Conservation (phyloP, 2,888 invertebrate genomes). For the Lepidochitona cinerea region DNA sequence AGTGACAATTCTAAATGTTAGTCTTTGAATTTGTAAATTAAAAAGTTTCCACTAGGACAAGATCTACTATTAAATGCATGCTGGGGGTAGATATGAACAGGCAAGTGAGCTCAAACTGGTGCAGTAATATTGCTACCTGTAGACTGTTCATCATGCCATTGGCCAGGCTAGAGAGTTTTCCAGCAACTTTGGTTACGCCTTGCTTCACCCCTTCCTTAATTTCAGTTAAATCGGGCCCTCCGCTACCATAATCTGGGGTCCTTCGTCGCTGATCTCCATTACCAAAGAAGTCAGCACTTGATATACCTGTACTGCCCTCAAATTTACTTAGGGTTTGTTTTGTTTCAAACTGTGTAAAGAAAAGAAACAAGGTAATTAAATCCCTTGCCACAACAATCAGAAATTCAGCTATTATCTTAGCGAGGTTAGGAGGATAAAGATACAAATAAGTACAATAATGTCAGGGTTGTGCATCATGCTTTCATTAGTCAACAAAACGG, state of each 20-base stretch:
- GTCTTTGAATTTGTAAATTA: too few species aligned
- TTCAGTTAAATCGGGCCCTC: conserved; percentile 87
- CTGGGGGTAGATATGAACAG: background rate
- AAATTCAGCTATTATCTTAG: too few species aligned
- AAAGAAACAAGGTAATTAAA: background rate
- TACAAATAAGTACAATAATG: too few species aligned
- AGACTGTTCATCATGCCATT: conserved; percentile 94
- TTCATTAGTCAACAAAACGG: too few species aligned
- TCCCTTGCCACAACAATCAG: too few species aligned
- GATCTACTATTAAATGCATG: too few species aligned
- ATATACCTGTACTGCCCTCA: conserved; percentile 95
- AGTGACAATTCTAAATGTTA: too few species aligned
- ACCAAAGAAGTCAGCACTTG: conserved; percentile 96
- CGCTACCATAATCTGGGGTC: conserved; percentile 31
- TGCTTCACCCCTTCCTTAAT: conserved; percentile 97
- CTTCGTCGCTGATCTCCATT: conserved; percentile 50
- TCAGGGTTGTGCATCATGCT: too few species aligned
- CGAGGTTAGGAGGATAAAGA: too few species aligned
- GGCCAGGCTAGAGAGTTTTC: conserved; percentile 93
- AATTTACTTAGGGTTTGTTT: conserved; percentile 79
- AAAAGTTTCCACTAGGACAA: too few species aligned
- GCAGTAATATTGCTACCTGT: conserved; percentile 80
- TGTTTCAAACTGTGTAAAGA: conserved; percentile 68
- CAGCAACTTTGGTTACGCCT: conserved; percentile 97
- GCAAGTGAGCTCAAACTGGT: background rate